Evolutionary conservation across 2,888 invertebrate species (phyloP).

Genomic region (Epirrhoe tristata): DNA sequence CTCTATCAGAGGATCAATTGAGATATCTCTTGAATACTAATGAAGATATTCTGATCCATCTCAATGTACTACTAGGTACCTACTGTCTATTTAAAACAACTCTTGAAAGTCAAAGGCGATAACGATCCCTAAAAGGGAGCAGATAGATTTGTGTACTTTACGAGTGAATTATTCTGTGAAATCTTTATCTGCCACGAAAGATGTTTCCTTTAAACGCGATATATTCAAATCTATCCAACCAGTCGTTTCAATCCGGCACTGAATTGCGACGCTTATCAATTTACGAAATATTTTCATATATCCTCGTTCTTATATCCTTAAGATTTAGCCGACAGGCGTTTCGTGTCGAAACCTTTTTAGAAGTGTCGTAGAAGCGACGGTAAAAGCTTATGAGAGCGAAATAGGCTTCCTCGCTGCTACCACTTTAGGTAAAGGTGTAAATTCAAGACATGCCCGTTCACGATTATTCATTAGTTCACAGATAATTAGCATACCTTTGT

Average conservation of each 20-base stretch:
- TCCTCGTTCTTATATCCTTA: neutral
- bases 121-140: neutral
- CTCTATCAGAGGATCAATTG: conserved; percentile 28
- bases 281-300: neutral
- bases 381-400: conserved; percentile 16
- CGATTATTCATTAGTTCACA: conserved; percentile 30
- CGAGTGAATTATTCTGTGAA: neutral
- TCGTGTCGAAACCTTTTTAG: neutral
- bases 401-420: conserved; percentile 15
- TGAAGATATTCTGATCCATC: conserved; percentile 20
- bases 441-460: conserved; percentile 25
- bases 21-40: conserved; percentile 35
- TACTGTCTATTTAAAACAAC: neutral
- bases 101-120: neutral
- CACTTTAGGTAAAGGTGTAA: conserved; percentile 26
- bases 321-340: neutral
- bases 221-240: neutral
- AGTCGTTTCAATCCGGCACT: neutral
- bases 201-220: neutral
- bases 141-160: neutral
- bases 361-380: neutral
- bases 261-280: neutral
- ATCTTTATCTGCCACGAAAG: neutral
- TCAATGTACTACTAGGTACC: neutral
- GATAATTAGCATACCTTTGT: conserved; percentile 39